Percentiles rank a stretch among this genome's conserved stretches.
Conservation (phyloP, 2,888 invertebrate genomes). For the Lamellibrachia columna region DNA sequence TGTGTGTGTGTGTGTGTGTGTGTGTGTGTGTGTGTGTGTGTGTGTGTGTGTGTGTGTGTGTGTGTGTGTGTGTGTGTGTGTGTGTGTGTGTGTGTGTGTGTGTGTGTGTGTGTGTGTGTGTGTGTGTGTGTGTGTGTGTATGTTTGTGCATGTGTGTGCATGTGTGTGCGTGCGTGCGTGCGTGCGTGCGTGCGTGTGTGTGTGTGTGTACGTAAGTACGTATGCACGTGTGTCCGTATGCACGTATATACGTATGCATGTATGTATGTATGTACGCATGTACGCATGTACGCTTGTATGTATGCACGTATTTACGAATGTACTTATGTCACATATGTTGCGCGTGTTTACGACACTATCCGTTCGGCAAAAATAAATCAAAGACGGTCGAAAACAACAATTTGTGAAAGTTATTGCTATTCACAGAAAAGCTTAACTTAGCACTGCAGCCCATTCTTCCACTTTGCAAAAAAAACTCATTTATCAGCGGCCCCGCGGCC, state of each 20-base stretch:
- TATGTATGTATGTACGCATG: neutral
- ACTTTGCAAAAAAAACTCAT: too few species aligned
- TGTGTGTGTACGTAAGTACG: too few species aligned
- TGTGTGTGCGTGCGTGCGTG: too few species aligned
- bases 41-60: neutral
- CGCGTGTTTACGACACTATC: too few species aligned
- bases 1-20: too few species aligned
- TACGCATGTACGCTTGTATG: neutral
- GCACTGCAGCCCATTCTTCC: too few species aligned
- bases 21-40: neutral
- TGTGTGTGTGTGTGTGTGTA: neutral
- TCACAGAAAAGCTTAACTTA: too few species aligned
- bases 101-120: neutral
- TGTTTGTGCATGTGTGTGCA: neutral
- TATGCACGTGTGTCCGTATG: neutral
- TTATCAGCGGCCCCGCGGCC: too few species aligned
- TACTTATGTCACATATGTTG: neutral
- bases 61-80: neutral
- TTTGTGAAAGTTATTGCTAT: too few species aligned
- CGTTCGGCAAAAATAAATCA: too few species aligned
- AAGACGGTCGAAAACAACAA: too few species aligned
- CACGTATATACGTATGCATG: slow-evolving; percentile 7
- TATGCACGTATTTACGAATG: neutral
- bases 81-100: neutral
- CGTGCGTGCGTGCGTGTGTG: too few species aligned